Percentiles rank a stretch among this genome's conserved stretches.
Evolutionary conservation across 2,113 vertebrate species (phyloP).

Genomic region (Scophthalmus maximus): DNA sequence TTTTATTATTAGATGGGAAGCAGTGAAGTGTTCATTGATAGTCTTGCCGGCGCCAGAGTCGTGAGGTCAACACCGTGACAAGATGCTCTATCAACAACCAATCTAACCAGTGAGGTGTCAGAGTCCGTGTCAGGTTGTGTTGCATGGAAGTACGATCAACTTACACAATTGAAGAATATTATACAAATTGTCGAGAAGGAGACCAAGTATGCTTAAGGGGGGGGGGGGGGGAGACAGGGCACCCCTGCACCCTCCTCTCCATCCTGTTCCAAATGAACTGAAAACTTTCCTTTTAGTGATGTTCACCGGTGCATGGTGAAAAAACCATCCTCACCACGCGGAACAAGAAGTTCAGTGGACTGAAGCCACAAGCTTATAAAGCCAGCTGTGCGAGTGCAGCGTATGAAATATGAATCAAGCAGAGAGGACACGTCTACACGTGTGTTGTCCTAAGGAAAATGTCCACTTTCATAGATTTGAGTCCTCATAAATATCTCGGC

Average conservation of each 20-base stretch:
- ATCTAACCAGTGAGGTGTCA: slow-evolving; percentile 2
- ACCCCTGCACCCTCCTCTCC: slow-evolving; percentile 9
- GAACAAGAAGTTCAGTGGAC: slow-evolving; percentile 63
- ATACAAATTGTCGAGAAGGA: slow-evolving; percentile 3
- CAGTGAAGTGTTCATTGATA: slow-evolving; percentile 13
- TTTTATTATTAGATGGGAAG: slow-evolving; percentile 21
- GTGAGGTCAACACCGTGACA: slow-evolving; percentile 11
- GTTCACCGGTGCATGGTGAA: slow-evolving; percentile 56
- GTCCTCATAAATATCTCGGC: slow-evolving; percentile 50
- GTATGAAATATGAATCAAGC: slow-evolving; percentile 70
- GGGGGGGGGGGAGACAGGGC: not conserved
- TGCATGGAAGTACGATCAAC: not conserved
- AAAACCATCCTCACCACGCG: slow-evolving; percentile 48
- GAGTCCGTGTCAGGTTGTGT: not conserved
- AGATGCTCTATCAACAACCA: slow-evolving; percentile 17
- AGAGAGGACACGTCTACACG: slow-evolving; percentile 47
- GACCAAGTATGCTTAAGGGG: not conserved
- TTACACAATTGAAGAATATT: not conserved
- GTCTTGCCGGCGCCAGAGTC: not conserved
- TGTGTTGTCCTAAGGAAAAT: slow-evolving; percentile 51
- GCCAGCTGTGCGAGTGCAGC: slow-evolving; percentile 17
- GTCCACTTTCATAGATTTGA: slow-evolving; percentile 48
- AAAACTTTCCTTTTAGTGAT: slow-evolving; percentile 67
- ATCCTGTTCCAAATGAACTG: slow-evolving; percentile 38
- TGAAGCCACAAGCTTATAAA: slow-evolving; percentile 60